Percentiles rank a stretch among this genome's conserved stretches.
phyloP scores from a whole-genome alignment of 2,888 invertebrate genomes.

The Sarcophaga subvicina region DNA sequence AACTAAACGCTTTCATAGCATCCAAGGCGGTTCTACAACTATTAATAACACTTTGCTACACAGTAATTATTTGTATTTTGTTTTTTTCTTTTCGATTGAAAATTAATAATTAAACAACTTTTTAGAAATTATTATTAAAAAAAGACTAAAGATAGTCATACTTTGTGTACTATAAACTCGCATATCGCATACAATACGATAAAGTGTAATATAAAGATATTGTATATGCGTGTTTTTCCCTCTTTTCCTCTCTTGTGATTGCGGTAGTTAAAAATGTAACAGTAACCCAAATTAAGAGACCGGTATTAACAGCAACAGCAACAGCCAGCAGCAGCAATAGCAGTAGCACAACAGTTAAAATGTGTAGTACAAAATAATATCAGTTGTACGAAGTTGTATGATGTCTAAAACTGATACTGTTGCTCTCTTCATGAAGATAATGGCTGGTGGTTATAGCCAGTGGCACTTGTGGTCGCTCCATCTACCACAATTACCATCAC shows the following conservation, averaged over 20 bases:
- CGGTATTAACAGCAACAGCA: constrained; percentile 36
- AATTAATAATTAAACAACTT: too few species aligned
- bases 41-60: too few species aligned
- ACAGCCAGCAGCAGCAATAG: neutral
- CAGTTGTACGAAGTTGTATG: neutral
- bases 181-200: too few species aligned
- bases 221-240: neutral
- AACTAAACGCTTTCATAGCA: too few species aligned
- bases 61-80: too few species aligned
- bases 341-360: constrained; percentile 47
- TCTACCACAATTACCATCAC: constrained; percentile 11
- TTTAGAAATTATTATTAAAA: too few species aligned
- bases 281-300: constrained; percentile 70
- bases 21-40: too few species aligned
- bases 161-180: too few species aligned
- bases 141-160: too few species aligned
- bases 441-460: neutral
- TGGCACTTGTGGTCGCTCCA: neutral
- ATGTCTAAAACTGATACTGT: constrained; percentile 1
- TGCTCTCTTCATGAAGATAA: neutral
- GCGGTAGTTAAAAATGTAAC: constrained; percentile 67
- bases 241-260: constrained; percentile 7
- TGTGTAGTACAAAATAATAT: constrained; percentile 31
- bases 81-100: too few species aligned
- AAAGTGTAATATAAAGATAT: neutral